phyloP scores from a whole-genome alignment of 2,888 invertebrate species.

The Eilema caniola region DNA sequence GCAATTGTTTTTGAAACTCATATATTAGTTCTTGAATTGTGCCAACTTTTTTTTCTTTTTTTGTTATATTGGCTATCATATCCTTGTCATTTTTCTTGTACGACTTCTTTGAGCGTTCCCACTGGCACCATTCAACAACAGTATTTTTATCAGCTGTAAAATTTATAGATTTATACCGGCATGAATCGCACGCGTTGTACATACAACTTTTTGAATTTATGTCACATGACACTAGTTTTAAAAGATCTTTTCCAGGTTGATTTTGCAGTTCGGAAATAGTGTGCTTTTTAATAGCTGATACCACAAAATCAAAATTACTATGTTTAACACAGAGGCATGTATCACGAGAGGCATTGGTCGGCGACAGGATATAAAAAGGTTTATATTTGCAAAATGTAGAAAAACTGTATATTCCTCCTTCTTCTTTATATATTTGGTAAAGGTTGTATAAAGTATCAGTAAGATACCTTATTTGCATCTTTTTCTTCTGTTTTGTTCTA shows the following conservation, averaged over 20 bases:
- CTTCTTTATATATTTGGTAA: constrained; percentile 16
- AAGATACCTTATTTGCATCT: constrained; percentile 5
- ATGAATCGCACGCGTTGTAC: constrained; percentile 18
- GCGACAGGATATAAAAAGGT: constrained; percentile 8
- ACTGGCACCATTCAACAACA: constrained; percentile 10
- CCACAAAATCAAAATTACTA: constrained; percentile 15
- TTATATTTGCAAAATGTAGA: constrained; percentile 13
- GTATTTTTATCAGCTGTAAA: constrained; percentile 13
- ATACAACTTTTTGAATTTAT: constrained; percentile 19
- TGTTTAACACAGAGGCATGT: constrained; percentile 16
- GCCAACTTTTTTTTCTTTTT: too few species aligned
- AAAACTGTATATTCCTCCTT: constrained; percentile 15
- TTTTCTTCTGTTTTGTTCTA: constrained; percentile 13
- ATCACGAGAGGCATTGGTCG: not conserved
- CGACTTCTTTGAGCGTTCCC: constrained; percentile 7
- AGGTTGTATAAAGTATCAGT: constrained; percentile 8
- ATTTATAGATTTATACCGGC: constrained; percentile 12
- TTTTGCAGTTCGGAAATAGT: not conserved
- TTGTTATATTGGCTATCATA: too few species aligned
- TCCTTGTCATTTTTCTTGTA: constrained; percentile 11
- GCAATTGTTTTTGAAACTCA: constrained; percentile 9
- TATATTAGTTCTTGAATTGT: too few species aligned
- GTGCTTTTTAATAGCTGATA: constrained; percentile 5
- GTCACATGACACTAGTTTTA: constrained; percentile 17
- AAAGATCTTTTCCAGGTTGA: constrained; percentile 10